Evolutionary conservation across 1,140 invertebrate genomes (phyloP).

Genomic region (Cydia strobilella): DNA sequence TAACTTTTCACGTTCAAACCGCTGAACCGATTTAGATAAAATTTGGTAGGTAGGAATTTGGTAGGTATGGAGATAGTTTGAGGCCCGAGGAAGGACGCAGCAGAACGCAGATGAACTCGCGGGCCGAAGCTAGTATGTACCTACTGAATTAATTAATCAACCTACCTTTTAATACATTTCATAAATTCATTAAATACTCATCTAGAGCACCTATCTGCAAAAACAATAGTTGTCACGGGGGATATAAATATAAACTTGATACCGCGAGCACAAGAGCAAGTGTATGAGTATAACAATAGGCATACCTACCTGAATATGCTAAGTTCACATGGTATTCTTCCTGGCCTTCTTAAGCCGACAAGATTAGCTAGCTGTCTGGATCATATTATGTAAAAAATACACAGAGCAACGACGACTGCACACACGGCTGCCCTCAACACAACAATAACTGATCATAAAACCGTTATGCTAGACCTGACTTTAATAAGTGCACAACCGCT

Average conservation of each 20-base stretch:
- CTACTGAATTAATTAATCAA: no score
- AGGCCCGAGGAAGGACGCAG: no score
- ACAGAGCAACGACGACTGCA: neutral
- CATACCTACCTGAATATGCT: conserved; percentile 4
- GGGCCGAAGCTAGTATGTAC: no score
- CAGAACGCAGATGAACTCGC: no score
- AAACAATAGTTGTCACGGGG: neutral
- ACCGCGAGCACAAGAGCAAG: neutral
- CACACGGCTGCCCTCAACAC: neutral
- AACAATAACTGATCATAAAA: neutral
- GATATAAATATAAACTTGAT: conserved; percentile 17
- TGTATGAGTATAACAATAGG: neutral
- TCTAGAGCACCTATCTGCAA: neutral
- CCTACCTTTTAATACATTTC: no score
- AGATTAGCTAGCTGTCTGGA: neutral
- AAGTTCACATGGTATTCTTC: neutral
- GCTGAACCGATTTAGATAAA: no score
- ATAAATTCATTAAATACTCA: conserved; percentile 17
- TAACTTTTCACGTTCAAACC: no score
- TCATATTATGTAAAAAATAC: conserved; percentile 10
- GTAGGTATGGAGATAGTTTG: no score
- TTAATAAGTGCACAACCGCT: neutral
- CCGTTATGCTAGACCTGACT: neutral
- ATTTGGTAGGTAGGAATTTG: no score
- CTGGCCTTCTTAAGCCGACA: neutral